A percentile compares a stretch with the other conserved stretches of the same genome.
These are phyloP conservation scores for Cephalopachus bancanus DNA, from an alignment of 2,797 vertebrate species.

Conservation along the genomic window DNA sequence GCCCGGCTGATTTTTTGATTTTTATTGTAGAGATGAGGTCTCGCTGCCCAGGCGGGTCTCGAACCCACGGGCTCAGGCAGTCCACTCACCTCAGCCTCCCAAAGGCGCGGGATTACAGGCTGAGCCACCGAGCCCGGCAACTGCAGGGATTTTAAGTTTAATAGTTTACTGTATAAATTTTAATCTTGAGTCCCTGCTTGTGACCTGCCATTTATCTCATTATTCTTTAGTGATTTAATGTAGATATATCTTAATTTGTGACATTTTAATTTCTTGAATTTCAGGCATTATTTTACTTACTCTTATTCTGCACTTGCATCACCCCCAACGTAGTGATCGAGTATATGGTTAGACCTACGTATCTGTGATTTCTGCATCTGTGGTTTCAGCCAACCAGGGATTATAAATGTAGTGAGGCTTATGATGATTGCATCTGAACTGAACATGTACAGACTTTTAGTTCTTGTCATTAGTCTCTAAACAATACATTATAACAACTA, in stretches of 20 bases:
- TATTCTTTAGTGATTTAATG: constrained; percentile 36
- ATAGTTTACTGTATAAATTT: background rate
- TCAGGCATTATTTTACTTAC: constrained; percentile 21
- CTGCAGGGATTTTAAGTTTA: background rate
- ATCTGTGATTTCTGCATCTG: background rate
- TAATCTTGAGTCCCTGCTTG: background rate
- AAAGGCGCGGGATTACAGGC: too few relatives aligned
- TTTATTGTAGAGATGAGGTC: too few relatives aligned
- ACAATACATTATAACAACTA: background rate
- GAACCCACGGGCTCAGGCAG: too few relatives aligned
- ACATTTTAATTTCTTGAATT: constrained; percentile 21
- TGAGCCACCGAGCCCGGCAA: too few relatives aligned
- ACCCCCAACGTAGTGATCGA: background rate
- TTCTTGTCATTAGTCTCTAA: background rate
- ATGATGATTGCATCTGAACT: background rate
- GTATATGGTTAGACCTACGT: background rate
- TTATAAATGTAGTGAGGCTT: background rate
- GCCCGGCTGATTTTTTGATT: too few relatives aligned
- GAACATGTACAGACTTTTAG: background rate
- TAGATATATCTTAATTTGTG: constrained; percentile 12
- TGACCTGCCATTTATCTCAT: background rate
- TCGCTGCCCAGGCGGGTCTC: too few relatives aligned
- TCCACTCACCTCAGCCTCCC: too few relatives aligned
- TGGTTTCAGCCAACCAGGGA: background rate
- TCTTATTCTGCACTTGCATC: background rate